Evolutionary conservation across 2,113 vertebrate species (phyloP).

Genomic region (Gobius niger): DNA sequence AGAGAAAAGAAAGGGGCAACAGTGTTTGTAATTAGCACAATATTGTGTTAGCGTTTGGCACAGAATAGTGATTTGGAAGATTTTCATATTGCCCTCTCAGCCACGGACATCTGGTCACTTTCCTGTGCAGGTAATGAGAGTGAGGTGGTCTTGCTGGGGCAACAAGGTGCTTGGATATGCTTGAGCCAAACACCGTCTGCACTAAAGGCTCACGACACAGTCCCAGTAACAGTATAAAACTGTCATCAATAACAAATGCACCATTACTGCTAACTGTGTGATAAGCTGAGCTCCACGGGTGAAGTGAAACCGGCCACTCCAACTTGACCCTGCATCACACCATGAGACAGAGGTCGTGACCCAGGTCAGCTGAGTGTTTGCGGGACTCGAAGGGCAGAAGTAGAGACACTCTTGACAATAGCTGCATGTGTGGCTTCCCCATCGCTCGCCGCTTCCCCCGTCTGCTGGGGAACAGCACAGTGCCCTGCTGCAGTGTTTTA

Average conservation of each 20-base stretch:
- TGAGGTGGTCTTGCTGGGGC: too few species aligned
- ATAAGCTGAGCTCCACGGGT: slow-evolving; percentile 25
- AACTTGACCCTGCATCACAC: slow-evolving; percentile 46
- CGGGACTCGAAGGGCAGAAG: slow-evolving; percentile 54
- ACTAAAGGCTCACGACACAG: too few species aligned
- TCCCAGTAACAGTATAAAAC: too few species aligned
- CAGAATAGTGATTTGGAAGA: too few species aligned
- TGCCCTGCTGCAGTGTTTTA: slow-evolving; percentile 77
- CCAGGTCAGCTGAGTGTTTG: slow-evolving; percentile 69
- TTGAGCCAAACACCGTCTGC: too few species aligned
- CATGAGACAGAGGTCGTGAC: slow-evolving; percentile 62
- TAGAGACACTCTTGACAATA: slow-evolving; percentile 55
- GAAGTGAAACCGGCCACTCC: slow-evolving; percentile 76
- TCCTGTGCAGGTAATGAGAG: too few species aligned
- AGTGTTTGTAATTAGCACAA: too few species aligned
- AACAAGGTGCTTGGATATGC: too few species aligned
- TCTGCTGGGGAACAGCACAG: slow-evolving; percentile 77
- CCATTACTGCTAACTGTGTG: neutral
- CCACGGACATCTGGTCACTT: too few species aligned
- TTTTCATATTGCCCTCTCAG: too few species aligned
- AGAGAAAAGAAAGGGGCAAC: too few species aligned
- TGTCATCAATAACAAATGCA: neutral
- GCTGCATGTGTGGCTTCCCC: slow-evolving; percentile 72
- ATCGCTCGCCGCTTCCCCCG: slow-evolving; percentile 74
- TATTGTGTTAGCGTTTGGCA: too few species aligned